A percentile compares a stretch with the other conserved stretches of the same genome.
Conservation (phyloP, 2,113 vertebrate species). For the Engystomops pustulosus region DNA sequence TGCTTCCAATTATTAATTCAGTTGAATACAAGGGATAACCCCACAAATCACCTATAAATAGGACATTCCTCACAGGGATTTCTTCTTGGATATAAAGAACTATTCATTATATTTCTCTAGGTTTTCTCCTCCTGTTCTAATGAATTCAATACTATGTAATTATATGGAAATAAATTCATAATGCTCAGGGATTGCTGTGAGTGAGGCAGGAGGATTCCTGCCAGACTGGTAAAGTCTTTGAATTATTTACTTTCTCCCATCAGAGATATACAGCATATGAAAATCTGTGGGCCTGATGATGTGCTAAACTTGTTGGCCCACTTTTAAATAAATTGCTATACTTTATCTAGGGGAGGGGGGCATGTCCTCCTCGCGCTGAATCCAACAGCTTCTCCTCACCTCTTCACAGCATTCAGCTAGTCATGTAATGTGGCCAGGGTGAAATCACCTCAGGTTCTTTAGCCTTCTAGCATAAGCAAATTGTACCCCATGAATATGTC, state of each 20-base stretch:
- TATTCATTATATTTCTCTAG: slow-evolving; percentile 15
- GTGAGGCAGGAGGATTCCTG: slow-evolving; percentile 8
- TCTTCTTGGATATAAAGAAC: background rate
- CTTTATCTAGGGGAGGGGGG: no score
- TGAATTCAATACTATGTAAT: slow-evolving; percentile 19
- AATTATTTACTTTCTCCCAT: slow-evolving; percentile 33
- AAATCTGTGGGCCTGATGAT: background rate
- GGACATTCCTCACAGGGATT: background rate
- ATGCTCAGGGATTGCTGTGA: slow-evolving; percentile 31
- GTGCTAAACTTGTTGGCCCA: background rate
- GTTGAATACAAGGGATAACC: background rate
- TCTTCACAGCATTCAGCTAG: no score
- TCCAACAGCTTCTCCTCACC: no score
- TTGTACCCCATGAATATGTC: no score
- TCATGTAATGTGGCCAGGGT: no score
- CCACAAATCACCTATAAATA: background rate
- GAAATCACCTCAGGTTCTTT: no score
- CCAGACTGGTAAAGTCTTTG: slow-evolving; percentile 24
- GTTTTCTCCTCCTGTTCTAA: background rate
- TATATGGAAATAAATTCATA: slow-evolving; percentile 34
- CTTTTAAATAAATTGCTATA: background rate
- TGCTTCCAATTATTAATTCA: background rate
- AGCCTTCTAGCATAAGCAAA: no score
- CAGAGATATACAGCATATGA: slow-evolving; percentile 2
- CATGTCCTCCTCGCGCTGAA: no score